phyloP scores from a whole-genome alignment of 1,140 invertebrate species.

The Zophobas morio region DNA sequence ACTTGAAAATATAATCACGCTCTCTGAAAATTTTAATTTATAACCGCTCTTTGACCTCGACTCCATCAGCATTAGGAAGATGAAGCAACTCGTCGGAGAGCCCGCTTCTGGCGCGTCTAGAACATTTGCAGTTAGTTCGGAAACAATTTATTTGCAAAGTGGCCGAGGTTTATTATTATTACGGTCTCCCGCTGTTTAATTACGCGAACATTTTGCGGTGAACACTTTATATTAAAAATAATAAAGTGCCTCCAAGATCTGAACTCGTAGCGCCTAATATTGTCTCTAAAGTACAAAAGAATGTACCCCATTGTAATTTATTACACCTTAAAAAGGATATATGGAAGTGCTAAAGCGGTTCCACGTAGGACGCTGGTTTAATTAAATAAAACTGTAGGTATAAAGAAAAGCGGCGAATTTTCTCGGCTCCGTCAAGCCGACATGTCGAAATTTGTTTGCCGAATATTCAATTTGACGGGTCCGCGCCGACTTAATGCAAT shows the following conservation, averaged over 20 bases:
- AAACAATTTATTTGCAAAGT: constrained; percentile 47
- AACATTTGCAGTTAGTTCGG: constrained; percentile 16
- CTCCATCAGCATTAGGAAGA: constrained; percentile 2
- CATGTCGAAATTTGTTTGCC: constrained; percentile 22
- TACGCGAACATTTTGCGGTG: constrained; percentile 37
- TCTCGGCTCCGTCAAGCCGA: constrained; percentile 14
- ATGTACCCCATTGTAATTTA: constrained; percentile 46
- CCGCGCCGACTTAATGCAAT: background rate
- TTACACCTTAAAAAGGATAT: constrained; percentile 43
- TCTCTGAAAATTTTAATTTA: constrained; percentile 1
- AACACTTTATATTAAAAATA: constrained; percentile 48
- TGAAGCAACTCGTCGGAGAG: background rate
- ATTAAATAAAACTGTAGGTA: constrained; percentile 36
- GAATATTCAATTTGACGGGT: constrained; percentile 12
- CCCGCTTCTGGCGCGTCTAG: background rate
- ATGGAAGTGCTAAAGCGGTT: constrained; percentile 41
- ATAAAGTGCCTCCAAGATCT: constrained; percentile 42
- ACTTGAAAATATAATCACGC: background rate
- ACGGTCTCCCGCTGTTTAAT: constrained; percentile 35
- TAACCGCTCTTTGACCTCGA: constrained; percentile 10
- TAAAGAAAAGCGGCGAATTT: constrained; percentile 31
- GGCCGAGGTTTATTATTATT: constrained; percentile 44
- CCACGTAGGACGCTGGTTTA: constrained; percentile 40
- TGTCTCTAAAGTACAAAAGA: constrained; percentile 44
- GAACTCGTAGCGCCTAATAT: constrained; percentile 42